Conservation (phyloP, 2,797 vertebrate genomes). For the Aulostomus chinensis region DNA sequence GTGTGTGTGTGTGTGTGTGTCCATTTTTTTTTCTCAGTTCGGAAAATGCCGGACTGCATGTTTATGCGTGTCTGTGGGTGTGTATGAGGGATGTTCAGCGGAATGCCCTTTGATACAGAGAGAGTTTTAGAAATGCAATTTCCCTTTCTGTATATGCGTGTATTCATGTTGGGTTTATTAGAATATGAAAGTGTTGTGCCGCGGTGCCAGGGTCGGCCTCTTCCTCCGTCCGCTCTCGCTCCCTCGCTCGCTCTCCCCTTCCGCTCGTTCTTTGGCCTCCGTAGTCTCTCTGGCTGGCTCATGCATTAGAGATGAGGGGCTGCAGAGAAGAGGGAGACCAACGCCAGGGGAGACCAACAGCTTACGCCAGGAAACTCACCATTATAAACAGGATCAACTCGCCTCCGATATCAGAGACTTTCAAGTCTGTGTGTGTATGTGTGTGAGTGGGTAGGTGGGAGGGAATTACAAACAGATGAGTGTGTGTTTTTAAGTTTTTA, state of each 20-base stretch:
- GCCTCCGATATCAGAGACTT: conserved; percentile 60
- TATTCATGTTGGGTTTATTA: conserved; percentile 92
- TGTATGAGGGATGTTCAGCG: conserved; percentile 91
- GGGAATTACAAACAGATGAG: conserved; percentile 43
- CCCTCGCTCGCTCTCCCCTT: conserved; percentile 41
- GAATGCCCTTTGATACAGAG: conserved; percentile 93
- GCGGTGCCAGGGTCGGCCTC: conserved; percentile 84
- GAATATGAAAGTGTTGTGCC: conserved; percentile 99
- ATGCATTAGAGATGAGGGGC: conserved; percentile 84
- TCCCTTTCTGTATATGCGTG: conserved; percentile 77
- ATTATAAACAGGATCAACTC: conserved; percentile 73
- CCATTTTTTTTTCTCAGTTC: conserved; percentile 64
- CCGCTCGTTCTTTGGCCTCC: conserved; percentile 59
- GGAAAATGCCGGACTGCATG: conserved; percentile 86
- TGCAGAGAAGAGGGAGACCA: conserved; percentile 70
- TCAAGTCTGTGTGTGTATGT: conserved; percentile 52
- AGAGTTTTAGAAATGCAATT: conserved; percentile 99
- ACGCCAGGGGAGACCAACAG: conserved; percentile 63
- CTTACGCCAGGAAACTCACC: conserved; percentile 66
- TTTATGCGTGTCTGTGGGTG: conserved; percentile 68
- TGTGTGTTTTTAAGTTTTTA: conserved; percentile 52
- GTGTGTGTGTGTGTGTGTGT: conserved; percentile 63
- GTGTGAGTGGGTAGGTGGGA: conserved; percentile 23
- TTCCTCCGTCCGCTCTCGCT: conserved; percentile 61
- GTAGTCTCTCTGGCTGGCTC: conserved; percentile 68